Percentiles rank a stretch among this genome's conserved stretches.
Evolutionary conservation across 2,797 vertebrate genomes (phyloP).

Genomic region (Distichodus sexfasciatus): DNA sequence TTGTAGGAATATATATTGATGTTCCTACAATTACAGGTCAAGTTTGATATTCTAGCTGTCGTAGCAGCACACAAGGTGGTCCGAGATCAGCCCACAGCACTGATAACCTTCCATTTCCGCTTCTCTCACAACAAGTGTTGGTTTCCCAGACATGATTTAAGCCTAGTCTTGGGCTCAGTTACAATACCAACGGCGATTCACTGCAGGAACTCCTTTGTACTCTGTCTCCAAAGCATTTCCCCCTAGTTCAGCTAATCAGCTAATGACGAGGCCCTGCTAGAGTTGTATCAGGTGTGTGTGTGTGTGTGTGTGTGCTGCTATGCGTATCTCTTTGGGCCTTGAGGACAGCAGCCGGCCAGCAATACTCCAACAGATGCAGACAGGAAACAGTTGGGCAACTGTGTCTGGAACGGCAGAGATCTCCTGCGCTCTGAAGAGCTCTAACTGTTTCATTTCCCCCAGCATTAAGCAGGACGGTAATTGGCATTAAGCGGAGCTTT

Average conservation of each 20-base stretch:
- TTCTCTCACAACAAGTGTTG: no score
- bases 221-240: no score
- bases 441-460: slow-evolving; percentile 42
- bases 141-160: no score
- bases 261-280: background rate
- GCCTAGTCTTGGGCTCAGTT: no score
- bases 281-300: background rate
- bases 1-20: no score
- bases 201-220: background rate
- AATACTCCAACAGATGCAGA: background rate
- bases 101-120: no score
- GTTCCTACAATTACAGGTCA: no score
- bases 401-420: slow-evolving; percentile 27
- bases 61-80: no score
- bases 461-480: slow-evolving; percentile 42
- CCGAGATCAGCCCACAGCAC: no score
- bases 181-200: no score
- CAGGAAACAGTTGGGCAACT: slow-evolving; percentile 16
- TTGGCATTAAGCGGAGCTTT: slow-evolving; percentile 42
- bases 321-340: background rate
- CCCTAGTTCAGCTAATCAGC: background rate
- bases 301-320: background rate
- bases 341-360: background rate
- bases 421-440: slow-evolving; percentile 25
- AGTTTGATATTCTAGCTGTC: no score